These are phyloP conservation scores for Psococerastis gibbosa DNA, from an alignment of 2,888 invertebrate species.

Conservation along the genomic window DNA sequence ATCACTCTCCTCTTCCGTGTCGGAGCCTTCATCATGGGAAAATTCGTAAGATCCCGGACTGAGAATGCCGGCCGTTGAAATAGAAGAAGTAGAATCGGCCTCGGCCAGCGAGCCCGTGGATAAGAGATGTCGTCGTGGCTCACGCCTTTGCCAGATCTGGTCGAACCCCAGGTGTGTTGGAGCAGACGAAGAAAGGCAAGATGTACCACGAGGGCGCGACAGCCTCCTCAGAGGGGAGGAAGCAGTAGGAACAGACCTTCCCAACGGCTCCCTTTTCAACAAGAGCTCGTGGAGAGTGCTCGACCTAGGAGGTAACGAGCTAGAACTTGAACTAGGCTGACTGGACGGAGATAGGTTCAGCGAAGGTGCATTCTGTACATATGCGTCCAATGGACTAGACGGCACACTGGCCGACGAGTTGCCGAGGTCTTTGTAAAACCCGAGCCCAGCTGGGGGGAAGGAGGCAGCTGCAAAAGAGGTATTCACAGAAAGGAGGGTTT, in stretches of 20 bases:
- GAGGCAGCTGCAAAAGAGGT: slow-evolving; percentile 19
- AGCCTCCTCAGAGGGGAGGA: slow-evolving; percentile 31
- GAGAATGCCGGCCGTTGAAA: slow-evolving; percentile 62
- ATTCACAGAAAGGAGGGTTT: slow-evolving; percentile 1
- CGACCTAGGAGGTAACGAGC: slow-evolving; percentile 23
- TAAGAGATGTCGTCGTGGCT: slow-evolving; percentile 67
- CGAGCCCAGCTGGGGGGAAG: slow-evolving; percentile 21
- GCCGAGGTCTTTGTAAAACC: slow-evolving; percentile 22
- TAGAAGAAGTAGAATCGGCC: slow-evolving; percentile 64
- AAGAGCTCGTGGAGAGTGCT: slow-evolving; percentile 45
- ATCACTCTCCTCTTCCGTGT: slow-evolving; percentile 69
- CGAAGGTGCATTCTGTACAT: slow-evolving; percentile 14
- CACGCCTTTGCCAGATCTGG: slow-evolving; percentile 68
- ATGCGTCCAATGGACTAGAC: slow-evolving; percentile 31
- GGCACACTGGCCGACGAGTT: slow-evolving; percentile 25
- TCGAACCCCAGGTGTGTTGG: slow-evolving; percentile 69
- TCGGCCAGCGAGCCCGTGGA: slow-evolving; percentile 69
- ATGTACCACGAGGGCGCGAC: slow-evolving; percentile 23
- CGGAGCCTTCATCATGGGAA: slow-evolving; percentile 70
- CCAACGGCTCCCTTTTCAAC: slow-evolving; percentile 42
- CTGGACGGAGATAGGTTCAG: slow-evolving; percentile 44
- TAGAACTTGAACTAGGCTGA: slow-evolving; percentile 40
- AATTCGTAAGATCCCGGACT: slow-evolving; percentile 64
- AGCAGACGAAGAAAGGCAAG: slow-evolving; percentile 68
- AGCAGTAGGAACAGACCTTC: slow-evolving; percentile 41